phyloP scores from a whole-genome alignment of 2,113 vertebrate species.

The Clupea harengus region DNA sequence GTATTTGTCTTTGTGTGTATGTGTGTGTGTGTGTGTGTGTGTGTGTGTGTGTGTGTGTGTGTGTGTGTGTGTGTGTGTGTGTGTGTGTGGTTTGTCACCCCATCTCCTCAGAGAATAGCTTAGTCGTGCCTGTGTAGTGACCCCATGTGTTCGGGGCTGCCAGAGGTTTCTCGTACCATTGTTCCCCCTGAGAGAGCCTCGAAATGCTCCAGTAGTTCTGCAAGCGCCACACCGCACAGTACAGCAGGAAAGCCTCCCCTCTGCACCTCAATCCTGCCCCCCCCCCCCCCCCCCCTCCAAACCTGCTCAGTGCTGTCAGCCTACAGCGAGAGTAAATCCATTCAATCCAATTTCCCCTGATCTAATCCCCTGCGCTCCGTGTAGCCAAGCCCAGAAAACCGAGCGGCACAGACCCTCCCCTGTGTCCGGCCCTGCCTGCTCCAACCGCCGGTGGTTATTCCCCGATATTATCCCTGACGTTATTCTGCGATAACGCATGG shows the following conservation, averaged over 20 bases:
- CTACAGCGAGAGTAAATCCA: constrained; percentile 2
- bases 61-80: not conserved
- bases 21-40: constrained; percentile 13
- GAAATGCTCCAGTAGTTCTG: not conserved
- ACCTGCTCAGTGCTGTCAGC: not conserved
- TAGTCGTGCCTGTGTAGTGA: not conserved
- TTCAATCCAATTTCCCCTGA: not conserved
- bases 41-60: constrained; percentile 16
- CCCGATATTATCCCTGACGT: not conserved
- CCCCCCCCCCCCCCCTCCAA: not conserved
- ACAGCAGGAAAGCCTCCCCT: not conserved
- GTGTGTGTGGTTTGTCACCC: not conserved
- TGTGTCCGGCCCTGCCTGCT: not conserved
- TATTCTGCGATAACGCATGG: not conserved
- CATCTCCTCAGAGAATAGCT: not conserved
- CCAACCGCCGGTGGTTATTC: not conserved
- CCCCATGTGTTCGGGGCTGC: not conserved
- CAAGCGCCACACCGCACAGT: not conserved
- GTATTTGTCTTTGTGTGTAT: not conserved
- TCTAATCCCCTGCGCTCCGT: not conserved
- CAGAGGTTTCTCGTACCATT: not conserved
- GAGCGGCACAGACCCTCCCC: too few relatives aligned
- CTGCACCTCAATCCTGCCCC: not conserved
- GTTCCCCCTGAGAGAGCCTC: not conserved
- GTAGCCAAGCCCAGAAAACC: constrained; percentile 13